Evolutionary conservation across 2,797 vertebrate genomes (phyloP).

Genomic region (Cyprinella venusta): DNA sequence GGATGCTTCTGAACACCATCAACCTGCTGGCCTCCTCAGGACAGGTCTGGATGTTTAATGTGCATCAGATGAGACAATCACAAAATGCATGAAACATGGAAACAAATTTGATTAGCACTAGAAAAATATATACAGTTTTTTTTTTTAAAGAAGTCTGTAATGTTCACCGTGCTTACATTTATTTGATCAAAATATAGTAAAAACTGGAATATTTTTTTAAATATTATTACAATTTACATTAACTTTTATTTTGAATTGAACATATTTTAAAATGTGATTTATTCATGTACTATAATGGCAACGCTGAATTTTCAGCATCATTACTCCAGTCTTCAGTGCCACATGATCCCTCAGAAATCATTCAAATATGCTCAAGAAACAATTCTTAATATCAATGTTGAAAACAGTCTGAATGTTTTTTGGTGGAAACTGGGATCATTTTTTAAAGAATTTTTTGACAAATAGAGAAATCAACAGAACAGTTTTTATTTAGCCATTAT

Average conservation of each 20-base stretch:
- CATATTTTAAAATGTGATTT: neutral
- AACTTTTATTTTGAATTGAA: neutral
- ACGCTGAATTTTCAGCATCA: neutral
- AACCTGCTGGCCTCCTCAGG: constrained; percentile 97
- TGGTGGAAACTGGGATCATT: neutral
- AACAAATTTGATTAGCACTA: neutral
- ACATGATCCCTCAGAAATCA: neutral
- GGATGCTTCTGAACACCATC: constrained; percentile 99
- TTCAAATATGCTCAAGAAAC: neutral
- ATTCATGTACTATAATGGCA: neutral
- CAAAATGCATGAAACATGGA: neutral
- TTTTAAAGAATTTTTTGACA: neutral
- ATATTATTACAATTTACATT: neutral
- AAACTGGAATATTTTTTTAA: neutral
- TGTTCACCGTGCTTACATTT: neutral
- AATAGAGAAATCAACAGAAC: neutral
- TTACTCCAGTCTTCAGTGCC: neutral
- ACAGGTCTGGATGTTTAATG: constrained; percentile 81
- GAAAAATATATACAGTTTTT: neutral
- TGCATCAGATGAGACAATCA: neutral
- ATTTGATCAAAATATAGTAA: neutral
- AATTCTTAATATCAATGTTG: neutral
- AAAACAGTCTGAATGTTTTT: neutral
- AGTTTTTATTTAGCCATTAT: neutral
- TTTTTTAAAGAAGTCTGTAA: neutral